Percentiles rank a stretch among this genome's conserved stretches.
phyloP scores from a whole-genome alignment of 2,888 invertebrate genomes.

The Eupithecia subfuscata region DNA sequence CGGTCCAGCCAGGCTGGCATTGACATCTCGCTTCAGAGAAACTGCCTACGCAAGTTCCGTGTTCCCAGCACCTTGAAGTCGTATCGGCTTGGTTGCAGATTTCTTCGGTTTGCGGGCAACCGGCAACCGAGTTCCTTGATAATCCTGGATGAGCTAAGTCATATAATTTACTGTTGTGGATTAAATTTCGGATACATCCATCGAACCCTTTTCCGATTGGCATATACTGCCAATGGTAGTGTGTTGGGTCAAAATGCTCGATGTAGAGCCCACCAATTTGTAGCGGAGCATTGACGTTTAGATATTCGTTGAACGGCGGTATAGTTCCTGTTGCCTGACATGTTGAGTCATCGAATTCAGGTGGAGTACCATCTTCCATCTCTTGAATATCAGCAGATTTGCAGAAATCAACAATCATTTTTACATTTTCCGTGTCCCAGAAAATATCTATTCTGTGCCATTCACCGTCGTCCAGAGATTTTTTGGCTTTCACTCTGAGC shows the following conservation, averaged over 20 bases:
- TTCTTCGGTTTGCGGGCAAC: constrained; percentile 97
- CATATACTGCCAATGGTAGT: constrained; percentile 96
- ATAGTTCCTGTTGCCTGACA: constrained; percentile 96
- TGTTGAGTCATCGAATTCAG: constrained; percentile 93
- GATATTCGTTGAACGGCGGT: constrained; percentile 97
- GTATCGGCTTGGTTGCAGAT: constrained; percentile 94
- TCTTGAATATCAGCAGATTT: constrained; percentile 94
- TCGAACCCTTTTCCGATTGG: constrained; percentile 96
- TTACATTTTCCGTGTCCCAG: constrained; percentile 96
- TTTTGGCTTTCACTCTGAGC: constrained; percentile 92
- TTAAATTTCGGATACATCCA: constrained; percentile 97
- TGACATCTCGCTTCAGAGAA: constrained; percentile 95
- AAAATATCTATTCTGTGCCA: constrained; percentile 99
- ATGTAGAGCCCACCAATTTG: constrained; percentile 97
- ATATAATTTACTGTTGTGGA: constrained; percentile 97
- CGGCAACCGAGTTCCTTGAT: constrained; percentile 92
- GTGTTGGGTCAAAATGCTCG: constrained; percentile 94
- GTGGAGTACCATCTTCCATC: constrained; percentile 94
- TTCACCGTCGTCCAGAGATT: constrained; percentile 96
- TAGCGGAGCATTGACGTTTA: constrained; percentile 97
- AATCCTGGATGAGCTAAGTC: constrained; percentile 97
- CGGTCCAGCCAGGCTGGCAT: constrained; percentile 98
- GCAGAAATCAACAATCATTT: constrained; percentile 97
- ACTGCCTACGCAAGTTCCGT: constrained; percentile 97
- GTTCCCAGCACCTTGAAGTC: constrained; percentile 94